These are phyloP conservation scores for Drosophila histrio DNA, from an alignment of 2,888 invertebrate genomes.

Conservation along the genomic window DNA sequence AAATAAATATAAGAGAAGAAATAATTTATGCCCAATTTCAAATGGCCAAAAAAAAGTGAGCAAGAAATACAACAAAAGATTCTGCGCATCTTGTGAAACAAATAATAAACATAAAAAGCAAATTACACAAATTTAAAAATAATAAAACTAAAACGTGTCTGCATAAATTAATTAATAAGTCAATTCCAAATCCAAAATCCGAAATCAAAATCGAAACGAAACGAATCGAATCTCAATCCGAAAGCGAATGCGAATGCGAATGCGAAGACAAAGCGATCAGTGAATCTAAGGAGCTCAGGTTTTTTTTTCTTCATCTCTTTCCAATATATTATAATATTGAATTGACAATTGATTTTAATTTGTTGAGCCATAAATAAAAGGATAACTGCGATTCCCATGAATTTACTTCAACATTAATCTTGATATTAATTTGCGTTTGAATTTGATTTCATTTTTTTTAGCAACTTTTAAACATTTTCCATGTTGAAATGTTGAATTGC, in stretches of 20 bases:
- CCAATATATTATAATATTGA: slow-evolving; percentile 22
- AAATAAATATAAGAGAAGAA: slow-evolving; percentile 53
- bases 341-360: slow-evolving; percentile 27
- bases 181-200: slow-evolving; percentile 54
- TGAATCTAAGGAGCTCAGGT: slow-evolving; percentile 35
- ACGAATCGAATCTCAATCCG: slow-evolving; percentile 22
- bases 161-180: slow-evolving; percentile 84
- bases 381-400: slow-evolving; percentile 34
- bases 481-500: background rate
- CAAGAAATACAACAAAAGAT: slow-evolving; percentile 42
- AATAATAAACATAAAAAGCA: slow-evolving; percentile 57
- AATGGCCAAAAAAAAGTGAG: slow-evolving; percentile 50
- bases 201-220: slow-evolving; percentile 19
- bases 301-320: slow-evolving; percentile 15
- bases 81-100: slow-evolving; percentile 55
- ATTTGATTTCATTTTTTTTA: background rate
- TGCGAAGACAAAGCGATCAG: slow-evolving; percentile 18
- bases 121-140: slow-evolving; percentile 79
- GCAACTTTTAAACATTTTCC: background rate
- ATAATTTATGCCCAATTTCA: slow-evolving; percentile 73
- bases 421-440: background rate
- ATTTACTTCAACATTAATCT: slow-evolving; percentile 5
- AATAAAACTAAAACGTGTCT: slow-evolving; percentile 83
- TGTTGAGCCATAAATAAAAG: slow-evolving; percentile 34
- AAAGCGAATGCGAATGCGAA: slow-evolving; percentile 23